Base-by-base conservation (phyloP, 2,113 vertebrate species). In the Crotophaga sulcirostris region DNA sequence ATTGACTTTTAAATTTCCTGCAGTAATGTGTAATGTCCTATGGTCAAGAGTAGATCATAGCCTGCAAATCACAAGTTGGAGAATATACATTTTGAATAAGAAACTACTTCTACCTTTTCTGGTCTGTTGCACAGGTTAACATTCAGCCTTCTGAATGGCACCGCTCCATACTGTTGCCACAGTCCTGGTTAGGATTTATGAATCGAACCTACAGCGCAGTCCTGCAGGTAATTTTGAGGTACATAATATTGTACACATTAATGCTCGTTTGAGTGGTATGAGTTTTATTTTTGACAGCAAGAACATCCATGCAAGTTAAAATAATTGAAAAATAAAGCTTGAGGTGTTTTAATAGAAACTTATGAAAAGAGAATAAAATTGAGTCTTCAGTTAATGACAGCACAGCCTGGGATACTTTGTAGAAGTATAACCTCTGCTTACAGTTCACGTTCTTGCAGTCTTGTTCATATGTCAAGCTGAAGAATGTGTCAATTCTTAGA, bases 131-230 rank as follows among this genome's bases (percentile, higher is more conserved):
- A 44, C 76, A 99, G 99, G 99, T 99, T 94, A 99, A 99, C 95
- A 99, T 99, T 87, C 99, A 99, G 73, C 99, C 97, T 10, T 99
- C 99, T 1, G 99, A 99, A 79, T 99, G 99, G 99, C 99, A 99
- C 89, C 98, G 98, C 1, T 98, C 99, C 6, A 91, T 99, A 36
- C 97, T 99, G 16, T 97, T 99, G 42, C 99, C 99, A 2, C 99
- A 99, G 81, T 98, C 99, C 25, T 99, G 99, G 99, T 96, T 98
- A 19, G 98, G 97, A 5, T 99, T 99, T 95, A 99, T 99, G 99
- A 98, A 76, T 88, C 98, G 99, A 93, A 98, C 98, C 6, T 99
- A 98, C 94, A 97, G 98, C 55, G 99, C 99, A 7, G 93, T 98
- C 33, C 96, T 99, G 26, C 99, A 99, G 99, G 99, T 99, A 94